Conservation (phyloP, 2,888 invertebrate genomes). For the Netelia inedita region DNA sequence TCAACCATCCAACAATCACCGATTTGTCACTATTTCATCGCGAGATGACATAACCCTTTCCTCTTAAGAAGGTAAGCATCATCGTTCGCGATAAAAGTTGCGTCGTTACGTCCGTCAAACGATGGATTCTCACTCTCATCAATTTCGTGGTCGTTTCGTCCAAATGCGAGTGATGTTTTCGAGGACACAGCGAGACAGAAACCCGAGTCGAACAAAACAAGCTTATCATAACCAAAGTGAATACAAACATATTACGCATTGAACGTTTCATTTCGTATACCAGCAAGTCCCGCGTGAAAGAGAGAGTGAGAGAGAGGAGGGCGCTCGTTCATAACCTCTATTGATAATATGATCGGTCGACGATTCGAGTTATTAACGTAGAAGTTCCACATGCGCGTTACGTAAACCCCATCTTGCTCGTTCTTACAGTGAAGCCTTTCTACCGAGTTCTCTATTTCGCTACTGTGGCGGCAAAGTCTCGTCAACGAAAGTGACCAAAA, state of each 20-base stretch:
- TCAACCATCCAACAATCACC: background rate
- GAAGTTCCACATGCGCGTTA: background rate
- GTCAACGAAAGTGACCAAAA: constrained; percentile 29
- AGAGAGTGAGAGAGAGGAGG: background rate
- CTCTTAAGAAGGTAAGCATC: background rate
- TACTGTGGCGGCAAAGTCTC: background rate
- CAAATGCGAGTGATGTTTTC: background rate
- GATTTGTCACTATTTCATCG: background rate
- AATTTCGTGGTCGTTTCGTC: background rate
- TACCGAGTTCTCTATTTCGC: background rate
- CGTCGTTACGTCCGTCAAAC: no score
- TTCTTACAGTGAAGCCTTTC: background rate
- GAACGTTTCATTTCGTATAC: background rate
- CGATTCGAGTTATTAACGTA: background rate
- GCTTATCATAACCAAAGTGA: background rate
- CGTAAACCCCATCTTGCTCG: background rate
- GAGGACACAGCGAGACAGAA: background rate
- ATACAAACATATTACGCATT: background rate
- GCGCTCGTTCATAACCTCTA: background rate
- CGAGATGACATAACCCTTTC: background rate
- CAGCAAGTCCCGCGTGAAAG: background rate
- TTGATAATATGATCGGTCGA: background rate
- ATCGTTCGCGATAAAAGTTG: background rate
- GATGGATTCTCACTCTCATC: background rate
- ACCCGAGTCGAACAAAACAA: background rate